These are phyloP conservation scores for Orthosia gothica DNA, from an alignment of 2,888 invertebrate species.

Conservation along the genomic window DNA sequence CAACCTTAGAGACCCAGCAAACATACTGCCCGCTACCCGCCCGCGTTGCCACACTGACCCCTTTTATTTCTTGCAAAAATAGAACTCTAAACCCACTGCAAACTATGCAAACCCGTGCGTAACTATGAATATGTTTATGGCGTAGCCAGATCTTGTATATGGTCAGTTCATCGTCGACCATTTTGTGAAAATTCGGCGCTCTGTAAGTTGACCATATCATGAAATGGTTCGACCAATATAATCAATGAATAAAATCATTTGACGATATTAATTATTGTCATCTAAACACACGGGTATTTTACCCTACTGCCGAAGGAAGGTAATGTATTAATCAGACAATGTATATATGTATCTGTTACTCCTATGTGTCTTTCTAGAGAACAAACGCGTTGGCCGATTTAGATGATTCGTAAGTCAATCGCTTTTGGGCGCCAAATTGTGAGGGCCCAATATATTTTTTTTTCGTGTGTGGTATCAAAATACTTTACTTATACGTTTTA, in stretches of 20 bases:
- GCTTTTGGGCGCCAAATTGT: no score
- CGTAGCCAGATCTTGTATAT: not conserved
- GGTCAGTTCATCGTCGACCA: not conserved
- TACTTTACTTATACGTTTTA: no score
- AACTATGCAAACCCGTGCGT: conserved; percentile 16
- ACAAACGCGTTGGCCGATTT: no score
- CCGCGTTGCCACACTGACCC: conserved; percentile 30
- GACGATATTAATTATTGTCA: no score
- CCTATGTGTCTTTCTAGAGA: no score
- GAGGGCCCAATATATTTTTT: no score
- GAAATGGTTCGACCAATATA: not conserved
- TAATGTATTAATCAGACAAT: no score
- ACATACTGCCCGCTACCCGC: conserved; percentile 39
- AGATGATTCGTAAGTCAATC: no score
- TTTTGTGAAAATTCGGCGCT: not conserved
- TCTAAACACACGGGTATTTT: not conserved
- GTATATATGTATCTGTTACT: no score
- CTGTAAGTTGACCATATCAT: not conserved
- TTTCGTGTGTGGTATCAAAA: no score
- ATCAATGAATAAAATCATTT: not conserved
- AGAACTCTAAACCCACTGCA: conserved; percentile 1
- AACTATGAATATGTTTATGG: conserved; percentile 3
- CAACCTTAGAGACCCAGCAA: conserved; percentile 65
- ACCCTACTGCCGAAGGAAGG: no score
- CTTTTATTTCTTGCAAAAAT: conserved; percentile 50